phyloP scores from a whole-genome alignment of 2,113 vertebrate genomes.

The Chrysemys picta region DNA sequence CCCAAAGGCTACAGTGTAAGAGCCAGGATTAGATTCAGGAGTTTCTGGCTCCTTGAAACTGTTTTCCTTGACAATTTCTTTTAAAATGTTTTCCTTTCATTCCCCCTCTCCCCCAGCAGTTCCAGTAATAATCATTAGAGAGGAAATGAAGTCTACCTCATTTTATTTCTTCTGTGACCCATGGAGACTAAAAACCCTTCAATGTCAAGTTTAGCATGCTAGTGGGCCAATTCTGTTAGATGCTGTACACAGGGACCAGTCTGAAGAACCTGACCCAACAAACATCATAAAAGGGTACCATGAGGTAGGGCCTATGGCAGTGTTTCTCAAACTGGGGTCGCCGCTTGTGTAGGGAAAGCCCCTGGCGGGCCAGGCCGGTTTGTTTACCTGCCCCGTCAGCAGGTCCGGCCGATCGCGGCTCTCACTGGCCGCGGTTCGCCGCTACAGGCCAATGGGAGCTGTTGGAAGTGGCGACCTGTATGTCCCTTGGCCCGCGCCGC shows the following conservation, averaged over 20 bases:
- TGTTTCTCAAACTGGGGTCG: too few species aligned
- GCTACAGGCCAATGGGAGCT: too few species aligned
- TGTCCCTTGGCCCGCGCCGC: too few species aligned
- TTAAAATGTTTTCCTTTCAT: background rate
- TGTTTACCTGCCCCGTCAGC: too few species aligned
- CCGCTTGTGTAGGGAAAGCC: too few species aligned
- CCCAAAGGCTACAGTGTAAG: background rate
- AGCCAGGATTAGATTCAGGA: background rate
- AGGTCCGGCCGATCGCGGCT: too few species aligned
- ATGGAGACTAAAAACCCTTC: background rate
- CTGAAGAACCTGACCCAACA: background rate
- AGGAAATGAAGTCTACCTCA: background rate
- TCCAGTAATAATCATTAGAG: background rate
- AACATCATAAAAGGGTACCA: background rate
- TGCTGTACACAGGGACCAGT: background rate
- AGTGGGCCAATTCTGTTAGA: background rate
- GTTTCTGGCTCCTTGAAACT: background rate
- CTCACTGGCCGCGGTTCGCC: too few species aligned
- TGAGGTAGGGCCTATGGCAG: background rate
- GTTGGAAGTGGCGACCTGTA: too few species aligned
- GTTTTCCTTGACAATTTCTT: background rate
- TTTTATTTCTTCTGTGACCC: background rate
- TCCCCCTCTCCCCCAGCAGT: background rate
- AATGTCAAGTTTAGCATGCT: background rate
- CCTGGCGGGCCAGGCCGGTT: too few species aligned